These are phyloP conservation scores for Lonchura striata DNA, from an alignment of 2,113 vertebrate species.

Conservation along the genomic window DNA sequence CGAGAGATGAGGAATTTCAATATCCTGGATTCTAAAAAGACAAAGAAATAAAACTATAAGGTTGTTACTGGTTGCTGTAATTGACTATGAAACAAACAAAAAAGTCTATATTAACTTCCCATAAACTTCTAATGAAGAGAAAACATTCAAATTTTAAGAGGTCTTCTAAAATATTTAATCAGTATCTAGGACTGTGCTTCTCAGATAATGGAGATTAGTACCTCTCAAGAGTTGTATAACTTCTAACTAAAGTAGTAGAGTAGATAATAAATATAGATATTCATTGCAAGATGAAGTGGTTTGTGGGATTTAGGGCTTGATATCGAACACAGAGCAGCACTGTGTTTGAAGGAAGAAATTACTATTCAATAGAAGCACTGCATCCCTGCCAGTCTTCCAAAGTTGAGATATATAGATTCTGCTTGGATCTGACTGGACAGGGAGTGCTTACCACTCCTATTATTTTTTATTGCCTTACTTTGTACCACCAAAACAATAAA, in stretches of 20 bases:
- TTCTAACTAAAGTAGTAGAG: background rate
- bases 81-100: background rate
- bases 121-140: background rate
- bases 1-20: background rate
- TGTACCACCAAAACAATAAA: background rate
- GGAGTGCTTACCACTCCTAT: background rate
- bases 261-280: background rate
- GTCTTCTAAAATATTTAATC: background rate
- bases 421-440: background rate
- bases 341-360: background rate
- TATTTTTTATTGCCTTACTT: constrained; percentile 28
- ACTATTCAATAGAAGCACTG: background rate
- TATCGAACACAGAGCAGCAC: background rate
- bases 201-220: background rate
- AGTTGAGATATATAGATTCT: background rate
- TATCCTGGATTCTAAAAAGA: background rate
- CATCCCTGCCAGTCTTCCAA: background rate
- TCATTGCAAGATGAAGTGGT: background rate
- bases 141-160: background rate
- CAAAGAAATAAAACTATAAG: background rate
- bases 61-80: background rate
- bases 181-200: background rate
- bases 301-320: background rate
- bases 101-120: background rate
- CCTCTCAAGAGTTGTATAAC: background rate